Base-by-base conservation (phyloP, 2,113 vertebrate genomes). In the Guaruba guarouba region DNA sequence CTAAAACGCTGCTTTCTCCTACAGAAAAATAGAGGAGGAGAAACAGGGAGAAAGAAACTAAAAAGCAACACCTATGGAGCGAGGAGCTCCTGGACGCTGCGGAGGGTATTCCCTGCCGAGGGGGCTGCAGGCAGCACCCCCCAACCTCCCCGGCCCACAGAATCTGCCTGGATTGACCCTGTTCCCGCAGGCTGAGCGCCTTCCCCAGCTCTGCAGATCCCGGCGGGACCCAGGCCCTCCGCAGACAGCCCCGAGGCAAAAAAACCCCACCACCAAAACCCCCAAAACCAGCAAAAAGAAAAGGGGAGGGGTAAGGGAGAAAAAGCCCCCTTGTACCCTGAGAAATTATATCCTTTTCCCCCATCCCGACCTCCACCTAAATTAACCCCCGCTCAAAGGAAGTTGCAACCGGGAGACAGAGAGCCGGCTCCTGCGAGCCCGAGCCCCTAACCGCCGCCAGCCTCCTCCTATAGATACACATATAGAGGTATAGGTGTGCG, bases 401-500 rank as follows among this genome's bases (percentile, higher is more conserved):
- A 59, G 20, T 23, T 25, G n/a, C 48, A 35, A 68, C 37, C 20
- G 1, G 3, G 57, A 41, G 17, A n/a, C 0, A 7, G 41, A 28
- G 46, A 61, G 48, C 16, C 7, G 10, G 35, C 49, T 48, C 33
- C 20, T 48, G 13, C 7, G n/a, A 31, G 44, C 33, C 52, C 7
- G 16, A 52, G 74, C 55, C 31, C 14, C 5, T 16, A 5, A 0
- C 33, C 5, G 8, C 33, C 6, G 10, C 22, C 57, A 35, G 33
- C 33, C 22, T 14, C 22, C 22, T 6, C 33, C 33, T 59, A 15
- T 10, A 0, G 3, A 19, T 9, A 3, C 6, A 3, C 1, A 2
- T 33, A 28, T 44, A 43, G 10, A 1, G 4, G 5, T 8, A 3
- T 5, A 29, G n/a, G 6, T 22, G 61, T 25, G 44, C 19, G 0